Base-by-base conservation (phyloP, 2,113 vertebrate genomes). In the Lanius ludovicianus region DNA sequence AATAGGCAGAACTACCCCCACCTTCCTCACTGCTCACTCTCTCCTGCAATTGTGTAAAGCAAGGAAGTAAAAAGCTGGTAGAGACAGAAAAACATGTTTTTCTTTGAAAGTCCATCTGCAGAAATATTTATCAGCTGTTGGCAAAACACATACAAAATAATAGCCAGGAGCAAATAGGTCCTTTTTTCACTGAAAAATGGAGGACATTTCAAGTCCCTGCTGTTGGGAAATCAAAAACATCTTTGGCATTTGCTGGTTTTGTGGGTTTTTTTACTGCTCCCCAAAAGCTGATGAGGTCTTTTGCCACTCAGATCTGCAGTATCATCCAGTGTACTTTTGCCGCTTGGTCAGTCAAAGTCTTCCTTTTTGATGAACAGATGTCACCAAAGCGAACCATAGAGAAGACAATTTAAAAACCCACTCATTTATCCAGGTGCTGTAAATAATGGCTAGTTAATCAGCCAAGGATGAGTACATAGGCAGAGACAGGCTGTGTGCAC, bases 51-150 rank as follows among this genome's bases (percentile, higher is more conserved):
- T 88, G 89, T 62, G 94, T 81, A 64, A 94, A 95, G 57, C 77
- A 82, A 98, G 98, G 97, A 98, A 98, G 93, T 94, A 42, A 87
- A 95, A 97, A 85, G 89, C 81, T 93, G 73, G 92, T 89, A 69
- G 37, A 21, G 86, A 96, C 47, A 83, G 95, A 84, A 98, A 98
- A 98, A 97, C 98, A 98, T 98, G 97, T 97, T 98, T 98, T 97
- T 91, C 95, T 97, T 94, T 28, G 92, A 96, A 96, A 96, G 95
- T 59, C 88, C 81, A 92, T 95, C 91, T 55, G 49, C 95, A 93
- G 92, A 94, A 96, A 96, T 91, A 93, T 96, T 96, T 97, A 95
- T 91, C 96, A 88, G 84, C 89, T 92, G 90, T 90, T 95, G 90
- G 95, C 69, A 95, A 97, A 96, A 93, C 74, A 96, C 55, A 62